Evolutionary conservation across 2,113 vertebrate genomes (phyloP), one percentile per base, ranked within the genome.

Genomic region (Tachysurus vachellii): DNA sequence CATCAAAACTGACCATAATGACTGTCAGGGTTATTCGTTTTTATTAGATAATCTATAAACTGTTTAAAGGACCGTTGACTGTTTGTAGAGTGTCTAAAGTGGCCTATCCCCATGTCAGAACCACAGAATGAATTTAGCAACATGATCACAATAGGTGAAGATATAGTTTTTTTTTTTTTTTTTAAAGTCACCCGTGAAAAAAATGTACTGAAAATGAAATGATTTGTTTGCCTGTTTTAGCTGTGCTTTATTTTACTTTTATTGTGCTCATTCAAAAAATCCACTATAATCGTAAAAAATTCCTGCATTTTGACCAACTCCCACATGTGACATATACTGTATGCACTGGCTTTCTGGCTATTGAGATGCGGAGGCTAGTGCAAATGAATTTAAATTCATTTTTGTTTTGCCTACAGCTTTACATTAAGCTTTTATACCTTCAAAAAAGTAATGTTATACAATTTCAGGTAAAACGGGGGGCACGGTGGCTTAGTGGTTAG

Each of bases 31-130:
- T 54, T 56, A 54, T 79, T 54, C 6, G 54, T 42, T 59, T 80
- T 36, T 80, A 80, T 80, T 42, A 57, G 28, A 36, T 80, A 57
- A 80, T 80, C 56, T 36, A 80, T 42, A 59, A 80, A 59, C 54
- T 42, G 79, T 80, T 80, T 80, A 26, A 23, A 80, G 11, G 54
- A 42, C 54, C 13, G 17, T 31, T 76, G 76, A 56, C 53, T 79
- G 53, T 56, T 19, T 79, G 0, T 80, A 59, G 28, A 59, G 79
- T 23, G 28, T 80, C 53, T 80, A 23, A 80, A 80, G 79, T 80
- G 54, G 9, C 56, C 53, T 36, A 23, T 31, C 16, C n/a, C 31
- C 26, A 31, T 80, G 70, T 26, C 71, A 26, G 23, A 76, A 53
- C 23, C 14, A 6, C 16, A 57, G 54, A 56, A 80, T 42, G 28